phyloP scores from a whole-genome alignment of 2,797 vertebrate genomes.

The Falco berigora region DNA sequence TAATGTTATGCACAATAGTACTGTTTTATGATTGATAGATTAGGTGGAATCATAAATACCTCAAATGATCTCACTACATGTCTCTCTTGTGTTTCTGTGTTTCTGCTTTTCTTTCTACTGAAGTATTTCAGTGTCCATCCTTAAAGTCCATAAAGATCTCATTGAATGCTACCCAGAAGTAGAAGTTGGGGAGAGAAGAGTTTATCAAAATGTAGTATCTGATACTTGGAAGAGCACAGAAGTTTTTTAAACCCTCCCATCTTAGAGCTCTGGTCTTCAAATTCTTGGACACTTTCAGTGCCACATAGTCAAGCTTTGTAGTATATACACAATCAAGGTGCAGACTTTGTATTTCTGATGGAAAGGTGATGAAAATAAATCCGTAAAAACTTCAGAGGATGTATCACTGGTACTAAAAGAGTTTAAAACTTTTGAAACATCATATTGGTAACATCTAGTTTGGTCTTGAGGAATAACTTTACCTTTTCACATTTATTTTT shows the following conservation, averaged over 20 bases:
- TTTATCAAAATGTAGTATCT: neutral
- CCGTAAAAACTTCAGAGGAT: neutral
- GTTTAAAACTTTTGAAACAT: neutral
- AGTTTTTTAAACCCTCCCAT: neutral
- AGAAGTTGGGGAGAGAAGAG: neutral
- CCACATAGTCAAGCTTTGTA: neutral
- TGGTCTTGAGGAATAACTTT: neutral
- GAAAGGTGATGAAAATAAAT: neutral
- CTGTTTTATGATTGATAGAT: neutral
- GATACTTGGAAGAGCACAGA: neutral
- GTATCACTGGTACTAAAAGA: neutral
- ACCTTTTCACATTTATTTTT: neutral
- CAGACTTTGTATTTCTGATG: neutral
- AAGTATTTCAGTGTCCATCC: neutral
- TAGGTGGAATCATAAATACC: neutral
- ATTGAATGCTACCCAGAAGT: neutral
- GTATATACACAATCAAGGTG: rapidly evolving
- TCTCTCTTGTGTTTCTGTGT: neutral
- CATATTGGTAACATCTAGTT: neutral
- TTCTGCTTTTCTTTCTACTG: neutral
- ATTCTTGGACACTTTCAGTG: neutral
- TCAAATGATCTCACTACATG: neutral
- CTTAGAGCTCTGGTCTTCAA: neutral
- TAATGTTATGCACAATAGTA: neutral
- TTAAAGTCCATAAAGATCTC: neutral